Conservation (phyloP, 2,797 vertebrate genomes). For the Aselliscus stoliczkanus region DNA sequence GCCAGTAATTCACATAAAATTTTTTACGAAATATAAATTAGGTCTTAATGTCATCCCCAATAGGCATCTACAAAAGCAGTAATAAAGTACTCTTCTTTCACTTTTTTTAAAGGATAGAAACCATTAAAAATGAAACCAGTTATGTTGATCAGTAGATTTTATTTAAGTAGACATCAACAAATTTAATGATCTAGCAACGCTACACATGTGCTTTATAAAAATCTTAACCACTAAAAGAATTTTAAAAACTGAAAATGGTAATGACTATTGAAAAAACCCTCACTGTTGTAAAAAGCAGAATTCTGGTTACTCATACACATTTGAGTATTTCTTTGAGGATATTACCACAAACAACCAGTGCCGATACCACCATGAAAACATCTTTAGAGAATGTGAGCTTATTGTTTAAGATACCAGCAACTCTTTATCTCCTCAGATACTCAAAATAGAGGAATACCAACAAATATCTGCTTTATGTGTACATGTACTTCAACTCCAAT, state of each 20-base stretch:
- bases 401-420: neutral
- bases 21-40: neutral
- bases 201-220: neutral
- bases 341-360: neutral
- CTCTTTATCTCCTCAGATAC: neutral
- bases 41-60: neutral
- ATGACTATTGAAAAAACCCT: neutral
- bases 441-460: conserved; percentile 9
- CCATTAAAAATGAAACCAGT: neutral
- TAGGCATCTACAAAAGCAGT: neutral
- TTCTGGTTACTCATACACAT: neutral
- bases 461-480: neutral
- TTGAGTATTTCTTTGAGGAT: neutral
- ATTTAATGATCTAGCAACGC: conserved; percentile 12
- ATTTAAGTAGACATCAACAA: neutral
- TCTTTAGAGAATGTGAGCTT: neutral
- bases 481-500: neutral
- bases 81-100: neutral
- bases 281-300: neutral
- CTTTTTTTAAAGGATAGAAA: neutral
- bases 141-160: neutral
- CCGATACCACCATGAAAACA: neutral
- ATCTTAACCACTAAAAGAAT: conserved; percentile 13
- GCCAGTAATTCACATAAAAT: neutral
- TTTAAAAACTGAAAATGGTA: conserved; percentile 21